Evolutionary conservation across 2,797 vertebrate species (phyloP), one percentile per base, ranked within the genome.

Genomic region (Oceanodroma leucorhoa): DNA sequence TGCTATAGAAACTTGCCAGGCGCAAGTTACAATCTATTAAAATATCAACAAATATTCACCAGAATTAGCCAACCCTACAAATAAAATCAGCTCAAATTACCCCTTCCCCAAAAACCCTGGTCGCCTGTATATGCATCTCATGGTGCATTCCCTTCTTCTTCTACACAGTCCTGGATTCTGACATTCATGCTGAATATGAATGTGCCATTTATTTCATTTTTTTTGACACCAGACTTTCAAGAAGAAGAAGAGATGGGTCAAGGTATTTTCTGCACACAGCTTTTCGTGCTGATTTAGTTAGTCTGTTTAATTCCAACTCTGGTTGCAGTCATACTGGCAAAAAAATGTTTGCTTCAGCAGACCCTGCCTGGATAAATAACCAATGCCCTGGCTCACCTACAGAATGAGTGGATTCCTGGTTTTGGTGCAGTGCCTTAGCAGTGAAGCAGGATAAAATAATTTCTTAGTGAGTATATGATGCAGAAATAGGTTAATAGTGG

Each of bases 281-380:
- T 79, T 88, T 95, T 93, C 12, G 4, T 87, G 41, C 53, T 51
- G 45, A 70, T 83, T 84, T 83, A 36, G 40, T 73, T 75, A 38
- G 21, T 51, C 58, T 84, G 48, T 72, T 79, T 76, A 65, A 66
- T 83, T 83, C 61, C 55, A 72, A 5, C 57, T 87, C 50, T 77
- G 17, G 7, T 45, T 91, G 54, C 34, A 66, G 55, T 89, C 46
- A 45, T 16, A 64, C 32, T 73, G 34, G 10, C 81, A 64, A 82
- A 91, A 88, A 83, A 65, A 21, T 23, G 53, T 93, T 96, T 87
- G 45, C 83, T 87, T 91, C 77, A 79, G 36, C 30, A 53, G 34
- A 93, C 66, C 62, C 45, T 77, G n/a, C 61, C 61, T 90, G 73
- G 16, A 38, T 94, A 90, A 96, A 87, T 73, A 89, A 67, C 27